A percentile compares a stretch with the other conserved stretches of the same genome.
Evolutionary conservation across 2,888 invertebrate genomes (phyloP).

Genomic region (Plemyria rubiginata): DNA sequence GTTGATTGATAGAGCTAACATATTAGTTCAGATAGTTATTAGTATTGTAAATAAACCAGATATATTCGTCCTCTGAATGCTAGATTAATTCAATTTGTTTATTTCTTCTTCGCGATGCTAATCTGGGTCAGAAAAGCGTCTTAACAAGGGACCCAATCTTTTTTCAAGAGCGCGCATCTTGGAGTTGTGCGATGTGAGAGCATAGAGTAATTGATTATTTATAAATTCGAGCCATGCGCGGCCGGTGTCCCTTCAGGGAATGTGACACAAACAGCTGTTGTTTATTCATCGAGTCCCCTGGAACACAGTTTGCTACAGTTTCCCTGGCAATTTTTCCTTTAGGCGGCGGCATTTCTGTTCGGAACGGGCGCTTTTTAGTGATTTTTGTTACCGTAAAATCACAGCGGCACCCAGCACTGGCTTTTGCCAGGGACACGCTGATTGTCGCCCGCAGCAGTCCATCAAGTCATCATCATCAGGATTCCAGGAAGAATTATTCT

Average conservation of each 20-base stretch:
- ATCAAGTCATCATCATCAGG: too few species aligned
- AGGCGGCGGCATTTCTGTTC: conserved; percentile 47
- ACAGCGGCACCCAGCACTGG: conserved; percentile 34
- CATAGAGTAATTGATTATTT: conserved; percentile 59
- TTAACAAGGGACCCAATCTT: conserved; percentile 37
- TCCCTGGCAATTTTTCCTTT: conserved; percentile 50
- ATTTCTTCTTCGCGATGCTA: conserved; percentile 5
- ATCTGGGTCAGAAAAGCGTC: conserved; percentile 14
- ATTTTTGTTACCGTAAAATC: conserved; percentile 42
- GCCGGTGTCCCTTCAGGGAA: conserved; percentile 47
- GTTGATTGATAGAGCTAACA: too few species aligned
- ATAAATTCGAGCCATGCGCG: conserved; percentile 58
- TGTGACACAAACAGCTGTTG: conserved; percentile 68
- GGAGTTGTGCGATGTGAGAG: conserved; percentile 30
- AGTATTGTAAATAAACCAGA: too few species aligned
- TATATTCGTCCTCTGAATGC: background rate
- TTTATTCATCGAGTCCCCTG: conserved; percentile 68
- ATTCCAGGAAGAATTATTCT: too few species aligned
- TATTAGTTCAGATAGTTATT: too few species aligned
- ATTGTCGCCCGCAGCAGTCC: background rate
- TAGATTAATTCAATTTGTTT: background rate
- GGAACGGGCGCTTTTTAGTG: conserved; percentile 36
- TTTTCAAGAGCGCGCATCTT: conserved; percentile 35
- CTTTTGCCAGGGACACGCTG: conserved; percentile 17
- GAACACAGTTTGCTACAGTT: conserved; percentile 48